phyloP scores from a whole-genome alignment of 2,797 vertebrate genomes.

The Rhinoraja longicauda region DNA sequence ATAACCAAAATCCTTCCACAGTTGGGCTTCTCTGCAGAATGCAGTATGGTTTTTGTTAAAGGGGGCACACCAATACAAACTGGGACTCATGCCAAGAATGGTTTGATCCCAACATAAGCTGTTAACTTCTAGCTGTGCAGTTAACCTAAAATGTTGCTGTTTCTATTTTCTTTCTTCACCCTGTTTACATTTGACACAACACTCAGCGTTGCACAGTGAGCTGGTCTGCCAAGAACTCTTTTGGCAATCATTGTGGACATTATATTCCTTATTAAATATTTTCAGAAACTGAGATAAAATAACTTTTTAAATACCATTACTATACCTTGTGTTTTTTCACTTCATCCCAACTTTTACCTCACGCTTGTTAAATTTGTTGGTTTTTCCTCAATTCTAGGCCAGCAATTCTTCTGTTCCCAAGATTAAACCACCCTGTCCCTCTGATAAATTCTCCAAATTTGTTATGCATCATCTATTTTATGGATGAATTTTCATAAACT shows the following conservation, averaged over 20 bases:
- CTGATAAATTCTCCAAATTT: conserved; percentile 28
- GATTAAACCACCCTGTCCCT: not conserved
- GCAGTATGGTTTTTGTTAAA: conserved; percentile 24
- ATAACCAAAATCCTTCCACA: conserved; percentile 52
- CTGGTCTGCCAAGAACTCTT: not conserved
- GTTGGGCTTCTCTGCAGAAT: conserved; percentile 43
- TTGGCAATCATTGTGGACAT: not conserved
- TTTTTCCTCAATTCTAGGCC: not conserved
- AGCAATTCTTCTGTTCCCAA: not conserved
- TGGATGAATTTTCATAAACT: not conserved
- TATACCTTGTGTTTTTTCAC: not conserved
- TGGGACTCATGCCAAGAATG: not conserved
- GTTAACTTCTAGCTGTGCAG: conserved; percentile 44
- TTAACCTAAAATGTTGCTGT: conserved; percentile 40
- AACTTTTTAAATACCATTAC: not conserved
- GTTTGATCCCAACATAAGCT: conserved; percentile 16
- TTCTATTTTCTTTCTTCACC: not conserved
- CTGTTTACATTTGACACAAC: conserved; percentile 16
- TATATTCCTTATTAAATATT: conserved; percentile 32
- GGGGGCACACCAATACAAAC: conserved; percentile 28
- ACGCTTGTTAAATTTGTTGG: not conserved
- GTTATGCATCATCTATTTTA: not conserved
- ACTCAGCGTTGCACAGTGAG: not conserved
- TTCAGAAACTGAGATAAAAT: conserved; percentile 10
- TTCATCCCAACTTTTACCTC: not conserved